Evolutionary conservation across 2,113 vertebrate species (phyloP).

Genomic region (Dasyurus viverrinus): DNA sequence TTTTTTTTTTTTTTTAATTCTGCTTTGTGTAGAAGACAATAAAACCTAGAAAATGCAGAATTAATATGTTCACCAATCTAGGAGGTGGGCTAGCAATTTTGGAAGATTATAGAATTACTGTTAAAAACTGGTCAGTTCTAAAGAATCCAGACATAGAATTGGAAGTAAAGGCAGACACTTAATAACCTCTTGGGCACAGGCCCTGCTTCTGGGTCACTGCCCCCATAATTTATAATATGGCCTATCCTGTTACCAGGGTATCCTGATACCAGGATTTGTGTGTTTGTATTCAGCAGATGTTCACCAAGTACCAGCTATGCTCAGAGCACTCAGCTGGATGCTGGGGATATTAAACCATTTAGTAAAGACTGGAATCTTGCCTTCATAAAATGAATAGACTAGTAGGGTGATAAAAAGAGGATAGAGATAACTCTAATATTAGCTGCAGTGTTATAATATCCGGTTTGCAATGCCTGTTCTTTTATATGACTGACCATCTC

Average conservation of each 20-base stretch:
- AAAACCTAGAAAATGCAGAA: background rate
- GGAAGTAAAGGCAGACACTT: background rate
- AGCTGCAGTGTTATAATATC: background rate
- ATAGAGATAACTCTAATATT: background rate
- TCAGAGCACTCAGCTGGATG: background rate
- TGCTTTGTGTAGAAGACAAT: background rate
- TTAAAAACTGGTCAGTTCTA: background rate
- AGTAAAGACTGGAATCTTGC: background rate
- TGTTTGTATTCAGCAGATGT: background rate
- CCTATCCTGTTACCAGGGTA: background rate
- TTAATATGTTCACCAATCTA: background rate
- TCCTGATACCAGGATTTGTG: background rate
- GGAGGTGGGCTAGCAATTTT: background rate
- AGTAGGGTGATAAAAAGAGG: background rate
- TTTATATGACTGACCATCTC: background rate
- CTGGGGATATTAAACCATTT: background rate
- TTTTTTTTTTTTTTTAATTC: background rate
- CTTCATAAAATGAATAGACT: background rate
- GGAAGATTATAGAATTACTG: background rate
- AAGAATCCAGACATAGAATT: background rate
- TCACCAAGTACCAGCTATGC: background rate
- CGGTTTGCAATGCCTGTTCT: background rate
- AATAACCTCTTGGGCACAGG: background rate
- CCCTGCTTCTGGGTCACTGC: background rate
- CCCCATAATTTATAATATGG: background rate